phyloP scores from a whole-genome alignment of 1,140 invertebrate species.

The Leptopilina boulardi region DNA sequence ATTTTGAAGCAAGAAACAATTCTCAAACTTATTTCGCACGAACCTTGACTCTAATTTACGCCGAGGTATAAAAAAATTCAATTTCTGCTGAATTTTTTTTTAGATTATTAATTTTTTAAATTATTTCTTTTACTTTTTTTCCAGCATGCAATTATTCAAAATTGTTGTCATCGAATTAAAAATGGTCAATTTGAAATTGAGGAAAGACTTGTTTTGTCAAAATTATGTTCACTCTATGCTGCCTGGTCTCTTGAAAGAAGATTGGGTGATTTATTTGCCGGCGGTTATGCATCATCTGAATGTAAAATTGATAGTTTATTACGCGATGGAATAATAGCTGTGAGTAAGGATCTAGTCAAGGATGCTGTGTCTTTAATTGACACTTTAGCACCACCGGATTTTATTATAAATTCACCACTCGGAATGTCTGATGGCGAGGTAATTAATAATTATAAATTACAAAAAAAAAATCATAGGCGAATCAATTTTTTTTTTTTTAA shows the following conservation, averaged over 20 bases:
- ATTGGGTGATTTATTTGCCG: conserved; percentile 86
- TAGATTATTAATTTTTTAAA: background rate
- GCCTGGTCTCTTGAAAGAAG: conserved; percentile 85
- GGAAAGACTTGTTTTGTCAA: conserved; percentile 78
- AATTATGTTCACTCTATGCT: conserved; percentile 85
- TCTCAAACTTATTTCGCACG: conserved; percentile 86
- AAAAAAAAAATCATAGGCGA: background rate
- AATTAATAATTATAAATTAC: background rate
- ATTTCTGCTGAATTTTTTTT: too few species aligned
- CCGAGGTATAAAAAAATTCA: too few species aligned
- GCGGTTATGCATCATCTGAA: conserved; percentile 78
- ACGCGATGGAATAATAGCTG: conserved; percentile 80
- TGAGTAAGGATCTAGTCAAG: conserved; percentile 84
- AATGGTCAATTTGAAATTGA: conserved; percentile 74
- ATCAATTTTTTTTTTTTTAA: background rate
- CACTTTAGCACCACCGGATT: conserved; percentile 91
- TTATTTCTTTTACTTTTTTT: conserved; percentile 30
- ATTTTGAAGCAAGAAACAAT: conserved; percentile 87
- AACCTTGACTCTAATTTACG: conserved; percentile 86
- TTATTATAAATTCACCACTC: conserved; percentile 65
- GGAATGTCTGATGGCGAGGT: conserved; percentile 30
- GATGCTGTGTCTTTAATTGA: conserved; percentile 92
- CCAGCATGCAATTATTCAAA: conserved; percentile 45
- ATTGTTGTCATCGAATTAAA: conserved; percentile 57
- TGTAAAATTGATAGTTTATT: conserved; percentile 79